These are phyloP conservation scores for Lophura nycthemera DNA, from an alignment of 2,113 vertebrate genomes.

Conservation along the genomic window DNA sequence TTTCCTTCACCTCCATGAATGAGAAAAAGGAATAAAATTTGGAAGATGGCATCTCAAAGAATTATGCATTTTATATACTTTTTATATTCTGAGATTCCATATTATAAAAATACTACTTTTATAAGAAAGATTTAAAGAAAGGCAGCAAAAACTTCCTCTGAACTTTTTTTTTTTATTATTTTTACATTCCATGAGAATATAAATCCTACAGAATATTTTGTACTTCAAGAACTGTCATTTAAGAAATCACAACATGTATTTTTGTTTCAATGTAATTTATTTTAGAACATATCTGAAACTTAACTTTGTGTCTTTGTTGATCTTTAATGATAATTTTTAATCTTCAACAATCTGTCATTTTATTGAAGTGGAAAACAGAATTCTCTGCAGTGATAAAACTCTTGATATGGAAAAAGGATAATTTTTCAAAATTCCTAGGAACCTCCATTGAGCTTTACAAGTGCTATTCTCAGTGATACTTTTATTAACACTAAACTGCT, in stretches of 20 bases:
- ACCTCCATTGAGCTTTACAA: background rate
- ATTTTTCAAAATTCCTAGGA: constrained; percentile 36
- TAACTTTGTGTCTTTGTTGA: background rate
- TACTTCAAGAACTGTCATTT: background rate
- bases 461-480: background rate
- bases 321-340: background rate
- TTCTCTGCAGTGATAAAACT: background rate
- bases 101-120: background rate
- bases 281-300: background rate
- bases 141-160: background rate
- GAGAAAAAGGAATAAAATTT: background rate
- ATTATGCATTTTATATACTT: background rate
- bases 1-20: background rate
- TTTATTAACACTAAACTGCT: background rate
- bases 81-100: background rate
- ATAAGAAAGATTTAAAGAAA: background rate
- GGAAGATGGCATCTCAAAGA: background rate
- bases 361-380: background rate
- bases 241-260: background rate
- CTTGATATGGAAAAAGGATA: background rate
- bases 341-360: background rate
- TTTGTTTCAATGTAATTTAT: background rate
- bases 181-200: background rate
- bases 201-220: background rate
- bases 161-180: background rate